Evolutionary conservation across 2,888 invertebrate genomes (phyloP), one percentile per base, ranked within the genome.

Genomic region (Julus scandinavius): DNA sequence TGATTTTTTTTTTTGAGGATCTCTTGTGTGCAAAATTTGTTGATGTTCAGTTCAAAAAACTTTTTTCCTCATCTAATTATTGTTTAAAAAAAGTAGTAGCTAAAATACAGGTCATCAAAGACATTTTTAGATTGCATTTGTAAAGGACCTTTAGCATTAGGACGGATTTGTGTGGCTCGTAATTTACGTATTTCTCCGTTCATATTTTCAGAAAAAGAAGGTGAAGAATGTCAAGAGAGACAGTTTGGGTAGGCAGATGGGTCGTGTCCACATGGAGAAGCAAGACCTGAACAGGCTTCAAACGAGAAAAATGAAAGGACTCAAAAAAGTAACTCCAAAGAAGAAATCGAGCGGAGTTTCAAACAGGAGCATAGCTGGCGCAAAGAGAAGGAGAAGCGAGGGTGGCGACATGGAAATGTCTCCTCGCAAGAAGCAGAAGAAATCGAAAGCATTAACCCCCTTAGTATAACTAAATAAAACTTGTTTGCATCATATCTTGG

Each of bases 181-280:
- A 54, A 41, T 40, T 87, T 41, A 20, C 29, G 11, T 6, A 63
- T 86, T 54, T 9, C 11, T 38, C 3, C 13, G 54, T 89, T 88
- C 5, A 11, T 15, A 29, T 4, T 88, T 92, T n/a, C 91, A 95
- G 95, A 93, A 94, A 0, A 95, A 95, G 90, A 96, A 96, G 91
- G 96, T 96, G 93, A 99, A 99, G 94, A 99, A 99, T 92, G 94
- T 98, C 89, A 95, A 95, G 0, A 94, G 94, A 88, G 97, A 99
- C 93, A 95, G 94, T 3, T 95, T 99, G 91, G 99, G 99, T 88
- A 96, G 96, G 11, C 97, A 95, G 91, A 94, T 97, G 91, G 99
- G 98, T 83, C 95, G 98, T 87, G 95, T 99, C 89, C 99, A 99
- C 93, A 95, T 99, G 93, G 96, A 97, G 90, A 95, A 95, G 91